Base-by-base conservation (phyloP, 2,797 vertebrate genomes). In the Sebastes diploproa region DNA sequence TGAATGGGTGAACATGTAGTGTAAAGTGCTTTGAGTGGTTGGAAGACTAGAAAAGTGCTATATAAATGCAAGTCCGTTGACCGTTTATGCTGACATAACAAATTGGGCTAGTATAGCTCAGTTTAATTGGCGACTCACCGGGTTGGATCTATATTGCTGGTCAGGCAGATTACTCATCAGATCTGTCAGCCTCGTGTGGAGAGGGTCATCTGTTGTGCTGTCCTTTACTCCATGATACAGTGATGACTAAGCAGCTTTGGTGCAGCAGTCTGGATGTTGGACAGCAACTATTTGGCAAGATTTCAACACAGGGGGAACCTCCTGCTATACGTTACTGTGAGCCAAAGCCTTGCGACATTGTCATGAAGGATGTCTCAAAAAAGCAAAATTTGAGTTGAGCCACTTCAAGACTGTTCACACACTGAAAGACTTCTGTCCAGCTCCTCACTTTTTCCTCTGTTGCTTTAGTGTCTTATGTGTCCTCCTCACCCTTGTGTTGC, bases 241-340 rank as follows among this genome's bases (percentile, higher is more conserved):
- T 71, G 67, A 89, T 91, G 92, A 94, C 90, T 88, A 78, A 91
- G 90, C 88, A 90, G 54, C 76, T 72, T 72, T 72, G 30, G 52
- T 80, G 78, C 81, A 84, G 80, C 69, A 77, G 56, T 67, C 38
- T 75, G 42, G 13, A 56, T 68, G 23, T 67, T 30, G 34, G 25
- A 77, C 61, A 61, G 25, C 16, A 70, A 36, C 27, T 66, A 5
- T 61, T 55, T 67, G 67, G 60, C 78, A 80, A 32, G 25, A 63
- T 83, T 77, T 73, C 68, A 75, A 54, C 23, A 55, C 14, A 6
- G 32, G 16, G 20, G 46, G 13, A 27, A 54, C 6, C 55, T 74
- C 54, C 20, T 68, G 34, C 20, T 25, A 46, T 46, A 7, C 5
- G 20, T 1, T 72, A 1, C 20, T 34, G 5, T 68, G n/a, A 59